Base-by-base conservation (phyloP, 1,140 invertebrate species). In the Armadillidium nasatum region DNA sequence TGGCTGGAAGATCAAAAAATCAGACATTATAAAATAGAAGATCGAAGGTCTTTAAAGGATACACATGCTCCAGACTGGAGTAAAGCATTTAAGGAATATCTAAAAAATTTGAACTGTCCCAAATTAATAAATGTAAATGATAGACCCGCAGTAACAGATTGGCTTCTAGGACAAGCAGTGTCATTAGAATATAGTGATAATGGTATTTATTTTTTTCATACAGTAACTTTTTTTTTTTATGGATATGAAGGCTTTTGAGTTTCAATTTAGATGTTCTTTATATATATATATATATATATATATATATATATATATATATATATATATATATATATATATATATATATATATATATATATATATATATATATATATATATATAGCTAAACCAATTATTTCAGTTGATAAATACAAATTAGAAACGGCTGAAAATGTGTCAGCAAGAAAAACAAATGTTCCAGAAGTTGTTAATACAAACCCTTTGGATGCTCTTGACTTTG, bases 1-100 rank as follows among this genome's bases (percentile, higher is more conserved):
- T 98, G 96, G 96, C 83, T 98, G 33, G 96, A 98, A 86, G 93
- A 96, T 84, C 94, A 96, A 84, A 96, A 94, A 86, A 96, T 97
- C 80, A 89, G 95, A 19, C 89, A 92, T 82, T 95, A 95, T 82
- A 91, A 90, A 82, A 92, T 94, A 76, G 93, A 96, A 84, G 91
- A 94, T 76, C 86, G 94, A 23, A 88, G 88, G 78, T 86, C 85
- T 0, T 83, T 98, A 22, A 87, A 92, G 70, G 87, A 91, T 77
- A 88, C 90, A 7, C 84, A 86, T 71, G 86, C 87, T 21, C 82
- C 85, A 2, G 83, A 88, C 50, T 98, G 95, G 95, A 85, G 87
- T 33, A 87, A 89, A 82, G 86, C 87, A 15, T 95, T 92, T 84
- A 83, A 89, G 60, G 87, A 90, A 83, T 98, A 96, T 85, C 88